These are phyloP conservation scores for Venturia canescens DNA, from an alignment of 1,140 invertebrate genomes.

Conservation along the genomic window DNA sequence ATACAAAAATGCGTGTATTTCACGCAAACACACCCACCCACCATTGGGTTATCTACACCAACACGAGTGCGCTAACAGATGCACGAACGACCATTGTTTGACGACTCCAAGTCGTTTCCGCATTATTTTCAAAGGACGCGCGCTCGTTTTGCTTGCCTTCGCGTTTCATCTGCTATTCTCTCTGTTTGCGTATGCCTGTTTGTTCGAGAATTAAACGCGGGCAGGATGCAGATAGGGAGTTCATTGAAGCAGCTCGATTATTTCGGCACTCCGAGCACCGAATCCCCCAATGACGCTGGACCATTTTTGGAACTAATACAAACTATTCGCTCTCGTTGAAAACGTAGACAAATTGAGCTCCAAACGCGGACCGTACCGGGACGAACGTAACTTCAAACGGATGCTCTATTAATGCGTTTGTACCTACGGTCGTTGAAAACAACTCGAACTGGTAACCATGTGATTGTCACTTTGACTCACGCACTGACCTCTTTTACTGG, in stretches of 20 bases:
- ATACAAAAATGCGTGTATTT: neutral
- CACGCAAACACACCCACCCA: neutral
- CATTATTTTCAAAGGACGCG: constrained; percentile 34
- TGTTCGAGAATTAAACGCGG: neutral
- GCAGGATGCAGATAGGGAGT: constrained; percentile 43
- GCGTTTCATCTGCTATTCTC: neutral
- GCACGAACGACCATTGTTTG: constrained; percentile 33
- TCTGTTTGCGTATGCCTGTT: neutral
- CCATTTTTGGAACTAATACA: too few relatives aligned
- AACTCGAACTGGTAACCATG: too few relatives aligned
- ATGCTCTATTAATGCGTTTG: too few relatives aligned
- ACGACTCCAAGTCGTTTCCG: constrained; percentile 40
- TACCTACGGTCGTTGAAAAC: too few relatives aligned
- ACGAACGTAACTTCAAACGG: too few relatives aligned
- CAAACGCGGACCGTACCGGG: too few relatives aligned
- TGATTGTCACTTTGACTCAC: too few relatives aligned
- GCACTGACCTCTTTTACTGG: too few relatives aligned
- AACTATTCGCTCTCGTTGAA: too few relatives aligned
- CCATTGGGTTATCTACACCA: neutral
- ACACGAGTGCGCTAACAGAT: neutral
- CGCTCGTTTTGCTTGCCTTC: neutral
- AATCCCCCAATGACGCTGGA: too few relatives aligned
- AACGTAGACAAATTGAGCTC: too few relatives aligned
- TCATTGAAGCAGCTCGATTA: constrained; percentile 33
- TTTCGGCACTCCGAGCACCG: neutral